These are phyloP conservation scores for Lordiphosa collinella DNA, from an alignment of 1,140 invertebrate species.

Conservation along the genomic window DNA sequence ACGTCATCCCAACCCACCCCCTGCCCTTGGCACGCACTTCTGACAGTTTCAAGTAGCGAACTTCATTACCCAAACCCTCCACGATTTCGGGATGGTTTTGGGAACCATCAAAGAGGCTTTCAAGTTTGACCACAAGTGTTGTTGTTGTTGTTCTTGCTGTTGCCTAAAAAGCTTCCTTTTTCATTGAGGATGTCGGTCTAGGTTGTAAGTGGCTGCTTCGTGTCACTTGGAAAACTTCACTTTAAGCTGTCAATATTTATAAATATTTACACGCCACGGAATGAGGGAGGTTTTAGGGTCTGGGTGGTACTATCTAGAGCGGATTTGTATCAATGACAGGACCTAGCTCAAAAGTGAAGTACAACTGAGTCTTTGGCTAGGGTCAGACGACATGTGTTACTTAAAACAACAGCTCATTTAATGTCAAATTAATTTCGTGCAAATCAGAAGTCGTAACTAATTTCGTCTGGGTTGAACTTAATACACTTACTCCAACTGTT, in stretches of 20 bases:
- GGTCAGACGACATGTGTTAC: conserved; percentile 3
- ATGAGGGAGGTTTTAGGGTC: conserved; percentile 16
- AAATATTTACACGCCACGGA: conserved; percentile 66
- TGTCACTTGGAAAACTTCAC: conserved; percentile 74
- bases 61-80: conserved; percentile 64
- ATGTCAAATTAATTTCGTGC: too few relatives aligned
- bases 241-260: conserved; percentile 76
- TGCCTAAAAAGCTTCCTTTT: conserved; percentile 61
- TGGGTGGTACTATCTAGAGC: conserved; percentile 7
- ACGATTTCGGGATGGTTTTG: not conserved
- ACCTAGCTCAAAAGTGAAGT: conserved; percentile 1
- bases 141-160: conserved; percentile 30
- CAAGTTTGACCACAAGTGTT: conserved; percentile 71
- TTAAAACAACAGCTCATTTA: not conserved
- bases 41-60: conserved; percentile 71
- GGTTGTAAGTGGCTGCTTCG: conserved; percentile 29
- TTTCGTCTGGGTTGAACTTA: too few relatives aligned
- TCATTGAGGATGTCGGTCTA: conserved; percentile 10
- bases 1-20: conserved; percentile 47
- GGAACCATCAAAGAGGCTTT: conserved; percentile 71
- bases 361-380: not conserved
- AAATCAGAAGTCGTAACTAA: too few relatives aligned
- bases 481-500: too few relatives aligned
- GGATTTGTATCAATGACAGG: conserved; percentile 17
- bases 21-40: conserved; percentile 27